A percentile compares a stretch with the other conserved stretches of the same genome.
Conservation (phyloP, 2,113 vertebrate species). For the Dendrocopos noguchii region DNA sequence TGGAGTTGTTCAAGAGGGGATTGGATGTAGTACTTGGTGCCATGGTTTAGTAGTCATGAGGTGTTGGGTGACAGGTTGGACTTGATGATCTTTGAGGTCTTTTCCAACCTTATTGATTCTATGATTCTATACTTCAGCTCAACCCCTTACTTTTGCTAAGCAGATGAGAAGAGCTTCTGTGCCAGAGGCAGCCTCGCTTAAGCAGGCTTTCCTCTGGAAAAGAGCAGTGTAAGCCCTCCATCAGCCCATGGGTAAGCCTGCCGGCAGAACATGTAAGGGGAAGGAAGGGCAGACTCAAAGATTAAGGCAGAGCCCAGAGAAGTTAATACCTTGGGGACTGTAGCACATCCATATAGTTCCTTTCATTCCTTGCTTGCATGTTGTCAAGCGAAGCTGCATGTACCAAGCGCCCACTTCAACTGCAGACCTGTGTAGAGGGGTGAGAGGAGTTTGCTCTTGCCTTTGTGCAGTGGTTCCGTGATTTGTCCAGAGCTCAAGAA, state of each 20-base stretch:
- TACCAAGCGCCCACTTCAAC: not conserved
- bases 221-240: not conserved
- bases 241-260: not conserved
- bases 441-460: not conserved
- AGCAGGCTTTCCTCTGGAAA: not conserved
- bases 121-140: not conserved
- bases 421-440: not conserved
- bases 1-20: too few species aligned
- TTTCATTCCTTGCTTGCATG: not conserved
- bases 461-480: not conserved
- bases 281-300: not conserved
- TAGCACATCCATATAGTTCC: not conserved
- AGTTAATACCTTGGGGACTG: not conserved
- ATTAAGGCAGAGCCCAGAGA: not conserved
- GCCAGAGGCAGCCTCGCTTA: not conserved
- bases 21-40: too few species aligned
- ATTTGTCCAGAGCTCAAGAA: not conserved
- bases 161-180: not conserved
- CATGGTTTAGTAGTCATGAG: too few species aligned
- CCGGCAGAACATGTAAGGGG: not conserved
- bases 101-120: too few species aligned
- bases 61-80: too few species aligned
- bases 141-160: not conserved
- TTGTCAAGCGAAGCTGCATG: not conserved
- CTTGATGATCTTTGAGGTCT: too few species aligned